Base-by-base conservation (phyloP, 2,797 vertebrate genomes). In the Myotis myotis region DNA sequence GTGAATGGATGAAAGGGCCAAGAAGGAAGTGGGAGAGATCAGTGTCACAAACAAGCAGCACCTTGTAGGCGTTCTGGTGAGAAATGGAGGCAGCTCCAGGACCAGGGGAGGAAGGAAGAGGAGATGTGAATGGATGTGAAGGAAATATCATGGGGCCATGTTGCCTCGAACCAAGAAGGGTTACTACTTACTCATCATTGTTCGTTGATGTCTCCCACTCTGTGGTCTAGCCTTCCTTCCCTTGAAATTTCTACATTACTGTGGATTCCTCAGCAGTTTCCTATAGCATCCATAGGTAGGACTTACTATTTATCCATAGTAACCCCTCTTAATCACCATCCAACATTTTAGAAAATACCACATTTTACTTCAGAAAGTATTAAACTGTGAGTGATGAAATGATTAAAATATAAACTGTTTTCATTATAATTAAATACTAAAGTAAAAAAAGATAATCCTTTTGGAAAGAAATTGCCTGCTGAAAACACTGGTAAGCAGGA, bases 401-500 rank as follows among this genome's bases (percentile, higher is more conserved):
- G 49, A 93, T 94, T 87, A 84, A 91, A 80, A 78, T 91, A 47
- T 68, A 62, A 87, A 70, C 44, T 57, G 17, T 30, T 78, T 93
- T 87, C 10, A 92, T 78, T 55, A 10, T 74, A 84, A 85, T 87
- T 89, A 89, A 95, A 41, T 86, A 62, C 33, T 53, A 17, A 28
- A 91, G 66, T 68, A 70, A 94, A 89, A 13, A 33, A 78, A 72
- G 49, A 82, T 75, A 89, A 81, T 81, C 2, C 16, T 86, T 91
- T 94, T 66, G 80, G 13, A 95, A 96, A 64, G 86, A 89, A 91
- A 84, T 60, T 78, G 68, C 36, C 55, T 91, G 28, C 89, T 76
- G 80, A 55, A 89, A 94, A 93, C 62, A 89, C 49, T 41, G 15
- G 71, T 57, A 51, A 89, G 62, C 49, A 85, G 68, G 33, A 91